Percentiles rank a stretch among this genome's conserved stretches.
Conservation (phyloP, 2,797 vertebrate species). For the Pogoniulus pusillus region DNA sequence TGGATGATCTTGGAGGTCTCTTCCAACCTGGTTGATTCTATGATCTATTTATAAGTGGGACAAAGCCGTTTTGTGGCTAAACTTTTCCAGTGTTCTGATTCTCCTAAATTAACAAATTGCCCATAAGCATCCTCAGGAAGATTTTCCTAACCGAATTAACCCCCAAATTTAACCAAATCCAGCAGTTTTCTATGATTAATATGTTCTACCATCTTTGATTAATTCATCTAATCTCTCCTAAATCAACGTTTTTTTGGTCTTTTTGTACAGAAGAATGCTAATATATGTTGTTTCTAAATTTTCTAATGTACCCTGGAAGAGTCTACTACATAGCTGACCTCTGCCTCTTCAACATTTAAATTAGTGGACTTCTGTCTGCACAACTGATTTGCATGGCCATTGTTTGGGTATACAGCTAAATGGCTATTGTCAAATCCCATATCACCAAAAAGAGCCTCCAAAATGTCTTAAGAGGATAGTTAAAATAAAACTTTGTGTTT, state of each 20-base stretch:
- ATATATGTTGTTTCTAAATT: conserved; percentile 54
- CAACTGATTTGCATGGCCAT: neutral
- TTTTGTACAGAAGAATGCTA: conserved; percentile 61
- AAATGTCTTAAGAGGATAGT: neutral
- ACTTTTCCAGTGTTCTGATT: no score
- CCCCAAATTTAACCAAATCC: no score
- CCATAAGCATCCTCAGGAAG: no score
- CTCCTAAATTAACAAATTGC: no score
- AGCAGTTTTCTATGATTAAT: conserved; percentile 57
- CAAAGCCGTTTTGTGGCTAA: no score
- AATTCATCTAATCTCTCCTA: conserved; percentile 61
- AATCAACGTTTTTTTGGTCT: conserved; percentile 50
- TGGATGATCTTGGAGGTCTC: no score
- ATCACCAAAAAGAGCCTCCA: neutral
- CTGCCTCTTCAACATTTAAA: conserved; percentile 61
- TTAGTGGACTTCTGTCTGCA: neutral
- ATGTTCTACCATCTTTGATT: conserved; percentile 56
- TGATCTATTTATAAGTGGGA: no score
- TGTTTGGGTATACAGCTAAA: neutral
- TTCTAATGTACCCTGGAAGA: conserved; percentile 51
- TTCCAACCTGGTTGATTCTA: no score
- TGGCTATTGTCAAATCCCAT: neutral
- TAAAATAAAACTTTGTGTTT: neutral
- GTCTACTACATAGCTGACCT: conserved; percentile 35
- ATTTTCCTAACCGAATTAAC: no score